A percentile compares a stretch with the other conserved stretches of the same genome.
Conservation (phyloP, 2,113 vertebrate species). For the Mystacornis crossleyi region DNA sequence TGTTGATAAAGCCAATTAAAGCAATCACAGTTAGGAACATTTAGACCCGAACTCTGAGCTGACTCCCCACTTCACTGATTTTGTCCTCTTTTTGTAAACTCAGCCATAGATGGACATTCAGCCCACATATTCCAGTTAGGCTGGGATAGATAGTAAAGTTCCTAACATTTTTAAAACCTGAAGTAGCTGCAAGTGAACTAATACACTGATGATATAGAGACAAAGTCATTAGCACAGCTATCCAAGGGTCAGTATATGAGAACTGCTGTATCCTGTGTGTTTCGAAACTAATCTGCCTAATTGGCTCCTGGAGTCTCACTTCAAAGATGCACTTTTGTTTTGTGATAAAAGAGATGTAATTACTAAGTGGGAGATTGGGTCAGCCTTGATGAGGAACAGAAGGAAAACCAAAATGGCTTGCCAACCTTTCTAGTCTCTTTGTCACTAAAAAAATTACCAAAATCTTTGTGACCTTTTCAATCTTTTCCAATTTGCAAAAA, state of each 20-base stretch:
- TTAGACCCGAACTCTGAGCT: neutral
- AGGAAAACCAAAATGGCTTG: neutral
- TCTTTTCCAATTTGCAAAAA: neutral
- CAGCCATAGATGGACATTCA: neutral
- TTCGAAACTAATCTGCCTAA: conserved; percentile 52
- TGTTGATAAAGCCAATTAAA: conserved; percentile 1
- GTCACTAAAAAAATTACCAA: neutral
- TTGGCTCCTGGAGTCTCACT: neutral
- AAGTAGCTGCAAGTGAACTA: neutral
- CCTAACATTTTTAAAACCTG: conserved; percentile 28
- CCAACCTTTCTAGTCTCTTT: neutral
- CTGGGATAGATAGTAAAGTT: neutral
- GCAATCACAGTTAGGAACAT: neutral
- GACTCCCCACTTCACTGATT: neutral
- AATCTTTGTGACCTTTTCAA: neutral
- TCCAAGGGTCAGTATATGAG: conserved; percentile 8
- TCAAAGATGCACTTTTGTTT: conserved; percentile 9
- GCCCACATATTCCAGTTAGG: neutral
- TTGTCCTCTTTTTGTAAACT: conserved; percentile 39
- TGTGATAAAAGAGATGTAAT: conserved; percentile 7
- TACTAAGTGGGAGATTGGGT: neutral
- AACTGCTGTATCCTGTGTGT: neutral
- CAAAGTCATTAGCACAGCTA: conserved; percentile 34
- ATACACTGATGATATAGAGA: neutral
- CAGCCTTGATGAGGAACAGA: neutral